Percentiles rank a stretch among this genome's conserved stretches.
Evolutionary conservation across 2,113 vertebrate genomes (phyloP).

Genomic region (Anhinga rufa): DNA sequence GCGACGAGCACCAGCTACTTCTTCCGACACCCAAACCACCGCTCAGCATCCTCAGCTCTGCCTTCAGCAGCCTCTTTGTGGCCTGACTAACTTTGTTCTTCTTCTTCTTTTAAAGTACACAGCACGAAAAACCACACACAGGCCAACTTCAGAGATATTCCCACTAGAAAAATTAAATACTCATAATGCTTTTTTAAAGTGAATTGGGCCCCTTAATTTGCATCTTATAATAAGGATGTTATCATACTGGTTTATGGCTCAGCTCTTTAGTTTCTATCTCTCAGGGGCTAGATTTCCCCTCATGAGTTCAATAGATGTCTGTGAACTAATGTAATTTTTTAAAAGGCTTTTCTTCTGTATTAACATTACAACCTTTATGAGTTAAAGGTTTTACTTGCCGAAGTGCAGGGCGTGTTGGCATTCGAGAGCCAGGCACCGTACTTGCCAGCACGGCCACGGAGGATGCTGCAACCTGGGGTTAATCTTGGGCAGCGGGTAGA

Average conservation of each 20-base stretch:
- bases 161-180: constrained; percentile 83
- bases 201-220: constrained; percentile 81
- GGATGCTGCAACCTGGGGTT: not conserved
- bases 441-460: not conserved
- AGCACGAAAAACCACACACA: constrained; percentile 32
- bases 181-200: constrained; percentile 81
- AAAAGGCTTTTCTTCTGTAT: constrained; percentile 69
- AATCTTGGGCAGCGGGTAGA: not conserved
- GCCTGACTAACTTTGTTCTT: not conserved
- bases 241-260: constrained; percentile 78
- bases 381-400: constrained; percentile 58
- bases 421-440: not conserved
- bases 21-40: not conserved
- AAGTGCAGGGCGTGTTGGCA: rapidly evolving
- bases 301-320: constrained; percentile 77
- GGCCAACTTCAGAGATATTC: constrained; percentile 78
- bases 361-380: constrained; percentile 69
- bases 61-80: constrained; percentile 28
- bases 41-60: not conserved
- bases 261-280: constrained; percentile 78
- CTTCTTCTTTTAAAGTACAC: constrained; percentile 57
- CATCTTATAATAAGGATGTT: constrained; percentile 85
- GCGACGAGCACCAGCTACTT: not conserved
- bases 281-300: constrained; percentile 80
- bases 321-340: constrained; percentile 76